Evolutionary conservation across 2,888 invertebrate species (phyloP).

Genomic region (Oxyscelio sp.): DNA sequence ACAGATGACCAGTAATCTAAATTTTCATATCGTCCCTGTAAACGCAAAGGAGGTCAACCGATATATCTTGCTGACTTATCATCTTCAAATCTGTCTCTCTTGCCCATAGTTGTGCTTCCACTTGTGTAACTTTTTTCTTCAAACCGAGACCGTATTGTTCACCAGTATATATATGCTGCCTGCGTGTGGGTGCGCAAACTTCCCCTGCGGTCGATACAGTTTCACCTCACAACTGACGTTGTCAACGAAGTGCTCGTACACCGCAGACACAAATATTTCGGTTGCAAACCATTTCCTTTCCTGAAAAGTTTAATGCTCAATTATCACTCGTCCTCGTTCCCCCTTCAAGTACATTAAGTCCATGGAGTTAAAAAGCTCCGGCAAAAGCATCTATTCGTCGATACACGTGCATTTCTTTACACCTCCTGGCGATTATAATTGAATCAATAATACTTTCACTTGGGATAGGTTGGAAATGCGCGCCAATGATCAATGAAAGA

Average conservation of each 20-base stretch:
- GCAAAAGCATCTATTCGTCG: too few species aligned
- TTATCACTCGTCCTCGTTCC: too few species aligned
- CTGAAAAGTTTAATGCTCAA: too few species aligned
- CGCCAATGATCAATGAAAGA: slow-evolving; percentile 38
- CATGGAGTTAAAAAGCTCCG: too few species aligned
- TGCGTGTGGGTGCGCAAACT: slow-evolving; percentile 73
- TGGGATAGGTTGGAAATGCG: slow-evolving; percentile 64
- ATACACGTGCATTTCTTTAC: slow-evolving; percentile 29
- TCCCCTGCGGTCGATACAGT: slow-evolving; percentile 83
- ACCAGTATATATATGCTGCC: slow-evolving; percentile 49
- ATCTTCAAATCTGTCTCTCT: too few species aligned
- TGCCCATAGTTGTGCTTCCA: too few species aligned
- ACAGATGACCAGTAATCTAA: too few species aligned
- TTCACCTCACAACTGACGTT: slow-evolving; percentile 79
- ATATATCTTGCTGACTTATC: too few species aligned
- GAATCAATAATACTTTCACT: slow-evolving; percentile 64
- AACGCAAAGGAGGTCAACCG: too few species aligned
- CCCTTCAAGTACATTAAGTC: too few species aligned
- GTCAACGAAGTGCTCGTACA: slow-evolving; percentile 66
- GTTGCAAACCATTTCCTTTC: slow-evolving; percentile 9
- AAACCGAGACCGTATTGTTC: slow-evolving; percentile 9
- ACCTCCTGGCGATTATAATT: slow-evolving; percentile 24
- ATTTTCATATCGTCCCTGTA: too few species aligned
- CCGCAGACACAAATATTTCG: slow-evolving; percentile 15
- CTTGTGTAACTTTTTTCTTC: too few species aligned